Percentiles rank a stretch among this genome's conserved stretches.
These are phyloP conservation scores for Thymallus thymallus DNA, from an alignment of 2,113 vertebrate species.

Conservation along the genomic window DNA sequence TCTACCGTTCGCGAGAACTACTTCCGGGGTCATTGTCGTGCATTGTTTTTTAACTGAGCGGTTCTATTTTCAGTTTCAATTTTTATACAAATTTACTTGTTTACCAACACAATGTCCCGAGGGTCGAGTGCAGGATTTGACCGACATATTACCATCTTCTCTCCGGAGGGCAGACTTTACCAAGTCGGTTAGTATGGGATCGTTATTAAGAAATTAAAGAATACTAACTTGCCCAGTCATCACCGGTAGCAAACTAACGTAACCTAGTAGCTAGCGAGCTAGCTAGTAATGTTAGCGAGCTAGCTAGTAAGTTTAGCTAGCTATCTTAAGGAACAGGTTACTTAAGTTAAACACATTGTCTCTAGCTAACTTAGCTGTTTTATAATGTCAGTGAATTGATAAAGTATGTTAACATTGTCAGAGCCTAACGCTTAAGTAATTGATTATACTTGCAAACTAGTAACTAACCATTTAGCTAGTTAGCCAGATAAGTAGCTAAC, in stretches of 20 bases:
- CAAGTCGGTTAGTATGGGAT: constrained; percentile 86
- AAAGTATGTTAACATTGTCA: no score
- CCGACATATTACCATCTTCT: constrained; percentile 94
- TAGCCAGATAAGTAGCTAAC: no score
- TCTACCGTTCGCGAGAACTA: neutral
- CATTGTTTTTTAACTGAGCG: neutral
- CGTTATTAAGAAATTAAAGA: neutral
- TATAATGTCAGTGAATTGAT: neutral
- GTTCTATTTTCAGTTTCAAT: neutral
- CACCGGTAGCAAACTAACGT: constrained; percentile 6
- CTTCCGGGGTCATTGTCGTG: neutral
- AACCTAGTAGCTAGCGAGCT: neutral
- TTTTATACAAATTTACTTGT: neutral
- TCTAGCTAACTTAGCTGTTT: neutral
- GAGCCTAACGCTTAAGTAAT: no score
- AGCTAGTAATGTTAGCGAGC: neutral
- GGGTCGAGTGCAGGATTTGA: constrained; percentile 93
- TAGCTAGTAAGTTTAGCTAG: neutral
- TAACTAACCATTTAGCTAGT: no score
- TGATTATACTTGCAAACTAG: no score
- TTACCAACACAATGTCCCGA: constrained; percentile 78
- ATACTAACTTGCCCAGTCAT: constrained; percentile 57
- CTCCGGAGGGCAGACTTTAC: constrained; percentile 90
- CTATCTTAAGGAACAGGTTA: neutral
- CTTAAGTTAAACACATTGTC: no score